These are phyloP conservation scores for Calvadosia cruxmelitensis DNA, from an alignment of 30 jellyfish, hydroid and myxozoan species.

Conservation along the genomic window DNA sequence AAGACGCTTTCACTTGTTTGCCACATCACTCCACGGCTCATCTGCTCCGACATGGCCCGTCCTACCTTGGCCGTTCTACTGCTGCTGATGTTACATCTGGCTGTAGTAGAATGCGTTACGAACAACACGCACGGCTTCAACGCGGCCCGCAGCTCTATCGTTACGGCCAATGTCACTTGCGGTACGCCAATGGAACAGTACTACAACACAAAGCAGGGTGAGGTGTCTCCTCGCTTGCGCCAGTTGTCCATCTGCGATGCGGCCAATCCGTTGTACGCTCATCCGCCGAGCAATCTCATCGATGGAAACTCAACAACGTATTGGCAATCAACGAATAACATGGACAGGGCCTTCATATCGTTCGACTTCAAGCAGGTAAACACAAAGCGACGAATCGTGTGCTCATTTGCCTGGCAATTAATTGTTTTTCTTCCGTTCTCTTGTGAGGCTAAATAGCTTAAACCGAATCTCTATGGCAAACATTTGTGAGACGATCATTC, in stretches of 20 bases:
- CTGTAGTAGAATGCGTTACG: not conserved
- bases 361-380: constrained; percentile 18
- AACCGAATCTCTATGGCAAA: no score
- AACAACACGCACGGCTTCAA: constrained; percentile 16
- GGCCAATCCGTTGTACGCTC: constrained; percentile 21
- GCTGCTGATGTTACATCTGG: no score
- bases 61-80: no score
- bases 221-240: constrained; percentile 45
- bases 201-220: constrained; percentile 86
- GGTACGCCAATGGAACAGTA: constrained; percentile 94
- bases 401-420: not conserved
- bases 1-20: not conserved
- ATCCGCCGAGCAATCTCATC: constrained; percentile 25
- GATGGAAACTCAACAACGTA: constrained; percentile 35
- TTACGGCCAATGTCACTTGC: constrained; percentile 78
- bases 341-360: constrained; percentile 24
- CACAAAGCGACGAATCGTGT: no score
- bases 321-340: constrained; percentile 44
- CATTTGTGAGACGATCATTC: no score
- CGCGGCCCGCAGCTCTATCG: constrained; percentile 6
- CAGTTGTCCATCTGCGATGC: constrained; percentile 38
- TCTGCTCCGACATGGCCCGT: no score
- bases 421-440: no score
- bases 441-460: no score
- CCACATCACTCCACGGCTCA: no score